Percentiles rank a stretch among this genome's conserved stretches.
These are phyloP conservation scores for Sternotherus odoratus DNA, from an alignment of 2,797 vertebrate species.

Conservation along the genomic window DNA sequence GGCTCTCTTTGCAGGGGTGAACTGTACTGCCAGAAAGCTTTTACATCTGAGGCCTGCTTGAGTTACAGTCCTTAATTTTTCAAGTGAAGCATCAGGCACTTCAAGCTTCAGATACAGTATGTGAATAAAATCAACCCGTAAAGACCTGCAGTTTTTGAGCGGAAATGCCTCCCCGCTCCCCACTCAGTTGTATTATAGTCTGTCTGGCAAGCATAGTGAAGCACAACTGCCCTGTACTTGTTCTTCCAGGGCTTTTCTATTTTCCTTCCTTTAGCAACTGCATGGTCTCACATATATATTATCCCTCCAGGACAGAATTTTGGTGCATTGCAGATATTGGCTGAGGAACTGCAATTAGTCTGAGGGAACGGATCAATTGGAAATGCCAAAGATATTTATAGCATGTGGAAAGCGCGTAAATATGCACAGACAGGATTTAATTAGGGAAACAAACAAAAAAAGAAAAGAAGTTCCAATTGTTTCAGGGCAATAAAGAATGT, in stretches of 20 bases:
- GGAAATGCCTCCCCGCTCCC: too few relatives aligned
- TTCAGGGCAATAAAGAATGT: background rate
- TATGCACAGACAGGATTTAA: background rate
- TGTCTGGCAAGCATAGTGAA: background rate
- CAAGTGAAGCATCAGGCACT: background rate
- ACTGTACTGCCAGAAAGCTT: background rate
- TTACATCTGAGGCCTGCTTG: background rate
- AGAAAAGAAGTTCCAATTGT: background rate
- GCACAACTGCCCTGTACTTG: background rate
- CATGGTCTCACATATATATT: background rate
- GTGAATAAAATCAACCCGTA: background rate
- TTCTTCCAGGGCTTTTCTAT: constrained; percentile 31
- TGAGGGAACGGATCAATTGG: constrained; percentile 45
- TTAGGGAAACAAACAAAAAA: background rate
- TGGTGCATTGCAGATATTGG: background rate
- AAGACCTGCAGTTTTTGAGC: background rate
- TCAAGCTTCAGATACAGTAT: background rate
- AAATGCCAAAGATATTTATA: constrained; percentile 51
- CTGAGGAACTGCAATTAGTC: constrained; percentile 42
- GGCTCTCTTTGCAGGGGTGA: background rate
- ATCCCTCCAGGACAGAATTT: constrained; percentile 48
- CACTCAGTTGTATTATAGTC: background rate
- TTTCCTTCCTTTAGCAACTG: background rate
- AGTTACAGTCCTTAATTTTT: background rate
- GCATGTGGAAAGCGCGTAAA: background rate